phyloP scores from a whole-genome alignment of 2,797 vertebrate species.

The Naso thynnoides region DNA sequence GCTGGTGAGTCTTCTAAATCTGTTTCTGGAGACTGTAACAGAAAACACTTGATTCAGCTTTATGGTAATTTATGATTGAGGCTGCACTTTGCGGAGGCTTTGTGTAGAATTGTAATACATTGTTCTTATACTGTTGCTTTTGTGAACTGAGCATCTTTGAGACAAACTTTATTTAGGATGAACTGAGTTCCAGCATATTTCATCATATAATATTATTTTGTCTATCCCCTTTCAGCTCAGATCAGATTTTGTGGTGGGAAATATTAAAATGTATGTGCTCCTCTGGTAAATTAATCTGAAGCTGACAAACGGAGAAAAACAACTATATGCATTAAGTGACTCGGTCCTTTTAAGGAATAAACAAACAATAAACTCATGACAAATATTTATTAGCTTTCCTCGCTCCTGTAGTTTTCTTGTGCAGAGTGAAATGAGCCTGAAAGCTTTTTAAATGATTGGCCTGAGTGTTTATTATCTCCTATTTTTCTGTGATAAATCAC shows the following conservation, averaged over 20 bases:
- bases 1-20: not conserved
- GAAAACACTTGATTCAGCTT: slow-evolving; percentile 13
- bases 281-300: slow-evolving; percentile 1
- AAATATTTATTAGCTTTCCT: slow-evolving; percentile 38
- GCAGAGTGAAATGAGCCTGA: slow-evolving; percentile 53
- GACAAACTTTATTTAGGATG: not conserved
- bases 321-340: not conserved
- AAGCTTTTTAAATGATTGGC: slow-evolving; percentile 43
- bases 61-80: not conserved
- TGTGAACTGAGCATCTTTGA: not conserved
- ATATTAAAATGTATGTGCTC: not conserved
- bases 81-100: slow-evolving; percentile 3
- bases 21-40: not conserved
- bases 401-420: slow-evolving; percentile 9
- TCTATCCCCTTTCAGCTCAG: not conserved
- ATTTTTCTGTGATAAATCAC: slow-evolving; percentile 45
- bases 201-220: not conserved
- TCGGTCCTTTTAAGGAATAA: slow-evolving; percentile 11
- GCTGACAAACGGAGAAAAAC: not conserved
- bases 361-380: slow-evolving; percentile 23
- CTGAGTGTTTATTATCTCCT: slow-evolving; percentile 38
- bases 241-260: not conserved
- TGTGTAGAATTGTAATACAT: not conserved
- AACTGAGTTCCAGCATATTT: not conserved
- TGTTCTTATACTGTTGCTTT: not conserved